Evolutionary conservation across 2,888 invertebrate species (phyloP), one percentile per base, ranked within the genome.

Genomic region (Tricholauxania praeusta): DNA sequence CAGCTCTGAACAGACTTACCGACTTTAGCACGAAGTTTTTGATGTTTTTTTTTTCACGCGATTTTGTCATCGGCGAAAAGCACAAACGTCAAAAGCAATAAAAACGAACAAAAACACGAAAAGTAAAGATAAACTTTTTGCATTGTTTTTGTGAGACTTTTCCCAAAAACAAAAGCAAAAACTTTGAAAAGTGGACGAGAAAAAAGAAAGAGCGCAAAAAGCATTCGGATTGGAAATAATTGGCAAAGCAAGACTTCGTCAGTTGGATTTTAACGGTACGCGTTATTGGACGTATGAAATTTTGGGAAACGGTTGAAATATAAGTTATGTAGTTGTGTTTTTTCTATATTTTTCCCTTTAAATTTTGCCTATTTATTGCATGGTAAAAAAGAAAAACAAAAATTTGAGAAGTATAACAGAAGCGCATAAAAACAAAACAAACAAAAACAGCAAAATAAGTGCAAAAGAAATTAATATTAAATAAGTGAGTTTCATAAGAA

Each of bases 381-480:
- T 39, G 39, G 66, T 65, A 72, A 67, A 72, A 71, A 47, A 74
- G 66, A 51, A 78, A 69, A 71, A 76, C 73, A 19, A 72, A 72
- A 59, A 74, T 64, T 3, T 28, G 28, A 28, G 28, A 28, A 28
- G 28, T 28, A 22, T 22, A 22, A 65, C 53, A 66, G 68, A 73
- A 76, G 70, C 59, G 77, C 74, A 72, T 75, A 74, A 53, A 78
- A 70, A 65, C 74, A 72, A 32, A 72, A 74, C 68, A 73, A 59
- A 66, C 57, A 69, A 71, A 73, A 76, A 64, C 77, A 28, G 28
- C 28, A 28, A 28, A 28, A 28, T 28, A 28, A 28, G 73, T n/a
- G 28, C 1, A n/a, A 72, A 76, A 74, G 64, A 70, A 74, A 76
- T 74, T 72, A 77, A 77, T 73, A 77, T n/a, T 22, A 19, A 48